Evolutionary conservation across 2,888 invertebrate genomes (phyloP).

Genomic region (Metopia argyrocephala): DNA sequence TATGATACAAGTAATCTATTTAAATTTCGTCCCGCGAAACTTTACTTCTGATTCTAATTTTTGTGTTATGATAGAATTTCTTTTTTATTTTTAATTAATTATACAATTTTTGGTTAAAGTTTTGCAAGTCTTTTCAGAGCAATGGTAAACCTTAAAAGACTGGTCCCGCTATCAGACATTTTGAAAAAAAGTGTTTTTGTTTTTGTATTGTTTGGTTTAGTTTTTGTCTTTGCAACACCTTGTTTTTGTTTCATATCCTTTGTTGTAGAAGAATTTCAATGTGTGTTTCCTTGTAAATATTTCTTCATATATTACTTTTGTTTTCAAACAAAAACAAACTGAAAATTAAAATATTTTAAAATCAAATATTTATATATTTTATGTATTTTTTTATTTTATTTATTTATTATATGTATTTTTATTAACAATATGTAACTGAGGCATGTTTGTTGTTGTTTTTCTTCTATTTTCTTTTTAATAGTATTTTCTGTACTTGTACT

Average conservation of each 20-base stretch:
- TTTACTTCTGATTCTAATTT: slow-evolving; percentile 23
- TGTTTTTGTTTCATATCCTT: slow-evolving; percentile 58
- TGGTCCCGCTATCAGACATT: slow-evolving; percentile 80
- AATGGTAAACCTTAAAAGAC: slow-evolving; percentile 79
- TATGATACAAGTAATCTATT: neutral
- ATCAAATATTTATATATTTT: slow-evolving; percentile 25
- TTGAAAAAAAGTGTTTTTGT: slow-evolving; percentile 76
- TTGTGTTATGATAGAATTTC: neutral
- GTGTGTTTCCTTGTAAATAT: slow-evolving; percentile 9
- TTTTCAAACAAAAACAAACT: slow-evolving; percentile 54
- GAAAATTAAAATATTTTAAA: slow-evolving; percentile 51
- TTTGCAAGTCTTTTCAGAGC: slow-evolving; percentile 68
- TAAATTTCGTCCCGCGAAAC: slow-evolving; percentile 68
- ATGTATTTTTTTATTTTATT: neutral
- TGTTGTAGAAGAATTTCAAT: slow-evolving; percentile 25
- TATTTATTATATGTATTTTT: neutral
- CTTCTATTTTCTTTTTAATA: neutral
- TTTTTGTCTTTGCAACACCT: slow-evolving; percentile 65
- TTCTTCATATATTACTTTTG: slow-evolving; percentile 6
- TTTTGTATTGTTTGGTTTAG: slow-evolving; percentile 43
- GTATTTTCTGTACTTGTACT: too few relatives aligned
- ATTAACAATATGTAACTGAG: slow-evolving; percentile 39
- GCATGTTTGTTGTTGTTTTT: slow-evolving; percentile 34
- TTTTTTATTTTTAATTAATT: neutral
- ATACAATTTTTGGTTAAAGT: neutral